A percentile compares a stretch with the other conserved stretches of the same genome.
Conservation (phyloP, 2,797 vertebrate genomes). For the Sebastes matsubarae region DNA sequence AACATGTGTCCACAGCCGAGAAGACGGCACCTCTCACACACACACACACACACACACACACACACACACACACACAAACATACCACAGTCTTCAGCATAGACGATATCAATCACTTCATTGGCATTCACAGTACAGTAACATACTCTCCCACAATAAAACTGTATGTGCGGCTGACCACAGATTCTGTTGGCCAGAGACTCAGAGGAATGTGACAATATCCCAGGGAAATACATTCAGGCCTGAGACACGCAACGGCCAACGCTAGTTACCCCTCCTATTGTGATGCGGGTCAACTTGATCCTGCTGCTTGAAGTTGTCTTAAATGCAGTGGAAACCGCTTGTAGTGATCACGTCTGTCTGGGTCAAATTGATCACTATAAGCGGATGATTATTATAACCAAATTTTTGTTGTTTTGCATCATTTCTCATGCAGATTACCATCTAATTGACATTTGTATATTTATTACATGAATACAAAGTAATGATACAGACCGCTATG, state of each 20-base stretch:
- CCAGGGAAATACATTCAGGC: slow-evolving; percentile 45
- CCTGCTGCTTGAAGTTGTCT: background rate
- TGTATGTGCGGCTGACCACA: slow-evolving; percentile 65
- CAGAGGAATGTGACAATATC: slow-evolving; percentile 66
- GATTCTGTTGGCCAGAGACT: slow-evolving; percentile 48
- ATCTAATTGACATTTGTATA: too few relatives aligned
- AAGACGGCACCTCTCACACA: slow-evolving; percentile 31
- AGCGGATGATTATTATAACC: too few relatives aligned
- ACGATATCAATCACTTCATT: slow-evolving; percentile 67
- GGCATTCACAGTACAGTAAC: slow-evolving; percentile 51
- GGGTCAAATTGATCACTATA: too few relatives aligned
- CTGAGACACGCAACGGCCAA: slow-evolving; percentile 19
- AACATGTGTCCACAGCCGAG: slow-evolving; percentile 65
- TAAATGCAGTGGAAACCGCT: background rate
- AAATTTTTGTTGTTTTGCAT: too few relatives aligned
- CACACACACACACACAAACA: background rate
- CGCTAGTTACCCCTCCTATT: slow-evolving; percentile 8
- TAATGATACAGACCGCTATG: too few relatives aligned
- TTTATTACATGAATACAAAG: too few relatives aligned
- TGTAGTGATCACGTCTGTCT: too few relatives aligned
- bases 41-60: background rate
- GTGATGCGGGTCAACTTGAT: background rate
- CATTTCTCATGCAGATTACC: too few relatives aligned
- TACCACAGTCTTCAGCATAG: slow-evolving; percentile 2
- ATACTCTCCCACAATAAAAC: slow-evolving; percentile 70